Evolutionary conservation across 2,888 invertebrate species (phyloP).

Genomic region (Epistrophe grossulariae): DNA sequence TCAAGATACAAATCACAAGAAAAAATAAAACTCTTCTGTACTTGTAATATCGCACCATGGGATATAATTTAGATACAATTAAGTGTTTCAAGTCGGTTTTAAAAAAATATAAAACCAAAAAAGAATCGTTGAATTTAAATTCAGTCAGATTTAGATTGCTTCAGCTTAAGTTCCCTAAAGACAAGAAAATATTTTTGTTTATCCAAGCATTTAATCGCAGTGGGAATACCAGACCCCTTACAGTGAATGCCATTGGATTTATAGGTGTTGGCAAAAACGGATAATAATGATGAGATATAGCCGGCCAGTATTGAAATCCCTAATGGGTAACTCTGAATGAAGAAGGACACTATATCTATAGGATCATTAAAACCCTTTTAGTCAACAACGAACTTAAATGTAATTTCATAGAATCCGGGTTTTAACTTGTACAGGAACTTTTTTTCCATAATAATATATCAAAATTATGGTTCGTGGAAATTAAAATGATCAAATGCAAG

Average conservation of each 20-base stretch:
- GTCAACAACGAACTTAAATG: not conserved
- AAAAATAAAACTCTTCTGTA: not conserved
- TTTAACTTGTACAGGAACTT: not conserved
- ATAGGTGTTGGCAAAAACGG: not conserved
- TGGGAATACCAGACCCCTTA: constrained; percentile 5
- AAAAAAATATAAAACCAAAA: not conserved
- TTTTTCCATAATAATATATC: constrained; percentile 2
- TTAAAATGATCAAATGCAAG: constrained; percentile 11
- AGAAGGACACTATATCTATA: not conserved
- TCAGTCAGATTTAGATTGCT: constrained; percentile 12
- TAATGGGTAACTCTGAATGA: not conserved
- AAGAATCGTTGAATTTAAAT: not conserved
- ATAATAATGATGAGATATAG: constrained; percentile 21
- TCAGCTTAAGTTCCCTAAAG: not conserved
- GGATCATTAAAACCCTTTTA: constrained; percentile 5
- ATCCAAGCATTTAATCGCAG: constrained; percentile 16
- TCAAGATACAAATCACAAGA: not conserved
- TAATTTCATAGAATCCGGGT: not conserved
- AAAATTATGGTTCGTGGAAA: not conserved
- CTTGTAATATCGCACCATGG: not conserved
- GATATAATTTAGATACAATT: not conserved
- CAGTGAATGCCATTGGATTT: constrained; percentile 1
- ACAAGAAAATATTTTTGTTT: not conserved
- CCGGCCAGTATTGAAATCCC: not conserved
- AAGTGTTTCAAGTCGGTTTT: not conserved